Conservation (phyloP, 2,797 vertebrate genomes). For the Spinibarbus caldwelli region DNA sequence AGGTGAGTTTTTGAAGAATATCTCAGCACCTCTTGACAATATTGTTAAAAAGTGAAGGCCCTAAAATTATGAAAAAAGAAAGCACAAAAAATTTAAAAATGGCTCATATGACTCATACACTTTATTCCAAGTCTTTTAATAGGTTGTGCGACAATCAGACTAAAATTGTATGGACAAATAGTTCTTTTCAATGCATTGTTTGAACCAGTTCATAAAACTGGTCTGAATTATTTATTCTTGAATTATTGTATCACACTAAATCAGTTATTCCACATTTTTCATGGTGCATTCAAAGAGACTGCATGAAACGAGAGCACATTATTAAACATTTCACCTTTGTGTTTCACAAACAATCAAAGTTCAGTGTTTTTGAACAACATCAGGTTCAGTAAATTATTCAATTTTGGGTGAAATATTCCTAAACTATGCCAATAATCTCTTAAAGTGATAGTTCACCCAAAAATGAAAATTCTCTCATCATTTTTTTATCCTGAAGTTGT, state of each 20-base stretch:
- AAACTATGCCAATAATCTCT: neutral
- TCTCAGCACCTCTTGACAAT: neutral
- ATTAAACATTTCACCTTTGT: neutral
- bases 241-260: neutral
- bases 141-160: neutral
- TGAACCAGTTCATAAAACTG: neutral
- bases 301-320: neutral
- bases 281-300: neutral
- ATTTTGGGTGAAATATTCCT: neutral
- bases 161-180: neutral
- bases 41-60: neutral
- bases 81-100: neutral
- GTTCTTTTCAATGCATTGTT: neutral
- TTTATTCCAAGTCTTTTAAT: neutral
- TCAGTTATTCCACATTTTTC: neutral
- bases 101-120: neutral
- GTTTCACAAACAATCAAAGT: neutral
- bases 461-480: neutral
- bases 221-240: neutral
- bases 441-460: neutral
- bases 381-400: neutral
- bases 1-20: neutral
- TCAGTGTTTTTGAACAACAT: neutral
- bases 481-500: neutral
- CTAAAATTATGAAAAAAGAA: neutral